Evolutionary conservation across 2,797 vertebrate species (phyloP).

Genomic region (Poecilia velifera): DNA sequence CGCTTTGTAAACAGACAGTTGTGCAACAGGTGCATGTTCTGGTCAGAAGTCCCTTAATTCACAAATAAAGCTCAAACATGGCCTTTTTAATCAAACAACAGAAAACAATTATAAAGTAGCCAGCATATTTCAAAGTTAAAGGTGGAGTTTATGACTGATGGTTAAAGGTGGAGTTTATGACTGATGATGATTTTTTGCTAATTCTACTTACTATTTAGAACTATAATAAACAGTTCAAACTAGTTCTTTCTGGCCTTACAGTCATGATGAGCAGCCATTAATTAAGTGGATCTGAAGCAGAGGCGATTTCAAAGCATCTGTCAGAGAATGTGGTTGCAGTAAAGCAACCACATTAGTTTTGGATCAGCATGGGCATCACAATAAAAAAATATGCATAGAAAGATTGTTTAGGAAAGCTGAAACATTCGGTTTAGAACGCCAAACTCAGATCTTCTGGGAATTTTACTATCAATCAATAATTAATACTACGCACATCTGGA

Average conservation of each 20-base stretch:
- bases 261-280: not conserved
- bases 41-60: not conserved
- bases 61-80: not conserved
- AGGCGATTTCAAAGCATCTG: not conserved
- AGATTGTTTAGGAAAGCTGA: not conserved
- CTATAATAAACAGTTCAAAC: not conserved
- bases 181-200: not conserved
- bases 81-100: not conserved
- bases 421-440: not conserved
- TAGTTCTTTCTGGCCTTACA: not conserved
- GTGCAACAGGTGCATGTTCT: not conserved
- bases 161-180: not conserved
- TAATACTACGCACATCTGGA: not conserved
- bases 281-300: not conserved
- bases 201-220: not conserved
- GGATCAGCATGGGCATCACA: not conserved
- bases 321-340: not conserved
- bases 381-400: not conserved
- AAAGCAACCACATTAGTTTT: not conserved
- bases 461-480: not conserved
- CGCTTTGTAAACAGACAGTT: not conserved
- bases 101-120: not conserved
- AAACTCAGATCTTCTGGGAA: not conserved
- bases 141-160: not conserved
- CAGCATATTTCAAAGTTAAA: not conserved